Percentiles rank a stretch among this genome's conserved stretches.
Conservation (phyloP, 2,888 invertebrate genomes). For the Apomyelois bistriatella region DNA sequence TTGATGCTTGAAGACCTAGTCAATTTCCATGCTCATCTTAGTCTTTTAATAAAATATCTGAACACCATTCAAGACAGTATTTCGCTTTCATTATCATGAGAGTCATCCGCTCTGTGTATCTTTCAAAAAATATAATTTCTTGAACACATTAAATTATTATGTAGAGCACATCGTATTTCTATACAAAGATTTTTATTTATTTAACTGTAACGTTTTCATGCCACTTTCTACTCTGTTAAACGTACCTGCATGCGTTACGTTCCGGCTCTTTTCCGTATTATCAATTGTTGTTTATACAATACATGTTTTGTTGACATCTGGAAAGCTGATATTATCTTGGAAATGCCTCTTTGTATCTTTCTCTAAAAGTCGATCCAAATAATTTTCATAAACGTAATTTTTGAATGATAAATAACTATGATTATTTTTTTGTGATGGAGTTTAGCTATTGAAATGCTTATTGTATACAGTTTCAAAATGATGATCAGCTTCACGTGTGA, state of each 20-base stretch:
- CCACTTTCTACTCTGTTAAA: slow-evolving; percentile 9
- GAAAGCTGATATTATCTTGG: slow-evolving; percentile 1
- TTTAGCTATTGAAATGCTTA: too few species aligned
- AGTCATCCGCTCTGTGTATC: slow-evolving; percentile 12
- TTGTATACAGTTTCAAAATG: too few species aligned
- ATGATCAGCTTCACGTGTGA: too few species aligned
- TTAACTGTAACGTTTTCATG: slow-evolving; percentile 9
- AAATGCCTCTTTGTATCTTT: neutral
- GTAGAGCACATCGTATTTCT: slow-evolving; percentile 12
- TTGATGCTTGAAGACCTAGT: too few species aligned
- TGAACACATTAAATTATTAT: slow-evolving; percentile 6
- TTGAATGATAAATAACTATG: neutral
- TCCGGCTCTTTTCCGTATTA: slow-evolving; percentile 4
- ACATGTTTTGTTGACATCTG: neutral
- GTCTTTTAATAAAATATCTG: too few species aligned
- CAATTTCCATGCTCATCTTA: too few species aligned
- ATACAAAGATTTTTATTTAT: neutral
- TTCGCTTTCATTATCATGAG: neutral
- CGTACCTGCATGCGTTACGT: slow-evolving; percentile 1
- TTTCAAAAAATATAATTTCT: slow-evolving; percentile 4
- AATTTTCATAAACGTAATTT: neutral
- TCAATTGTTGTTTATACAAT: neutral
- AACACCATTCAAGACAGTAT: too few species aligned
- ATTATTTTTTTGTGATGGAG: neutral
- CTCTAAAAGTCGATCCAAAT: neutral